phyloP scores from a whole-genome alignment of 2,113 vertebrate genomes.

The Polypterus bichir region DNA sequence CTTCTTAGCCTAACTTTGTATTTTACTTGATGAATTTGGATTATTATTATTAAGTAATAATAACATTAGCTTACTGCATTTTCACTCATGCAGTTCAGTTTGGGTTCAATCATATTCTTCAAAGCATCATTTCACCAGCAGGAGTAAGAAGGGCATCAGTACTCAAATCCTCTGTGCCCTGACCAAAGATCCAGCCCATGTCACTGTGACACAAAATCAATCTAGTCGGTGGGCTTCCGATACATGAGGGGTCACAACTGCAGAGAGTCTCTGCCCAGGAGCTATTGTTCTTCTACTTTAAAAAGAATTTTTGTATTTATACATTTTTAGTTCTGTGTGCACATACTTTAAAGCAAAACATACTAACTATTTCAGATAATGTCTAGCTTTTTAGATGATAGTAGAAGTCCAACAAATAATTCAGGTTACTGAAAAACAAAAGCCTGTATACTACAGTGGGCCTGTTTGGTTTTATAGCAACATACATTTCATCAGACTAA shows the following conservation, averaged over 20 bases:
- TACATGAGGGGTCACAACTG: conserved; percentile 15
- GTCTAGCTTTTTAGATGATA: too few relatives aligned
- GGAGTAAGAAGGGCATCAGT: not conserved
- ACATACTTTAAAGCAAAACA: too few relatives aligned
- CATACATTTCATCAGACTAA: too few relatives aligned
- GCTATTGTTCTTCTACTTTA: conserved; percentile 42
- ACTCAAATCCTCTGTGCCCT: not conserved
- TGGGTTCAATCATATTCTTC: conserved; percentile 1
- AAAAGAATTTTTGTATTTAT: too few relatives aligned
- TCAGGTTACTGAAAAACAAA: too few relatives aligned
- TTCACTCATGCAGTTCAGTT: not conserved
- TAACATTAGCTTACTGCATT: conserved; percentile 11
- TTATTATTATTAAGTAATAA: conserved; percentile 12
- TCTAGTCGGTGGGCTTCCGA: conserved; percentile 12
- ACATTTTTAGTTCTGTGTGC: too few relatives aligned
- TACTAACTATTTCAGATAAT: too few relatives aligned
- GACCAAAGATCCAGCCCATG: conserved; percentile 3
- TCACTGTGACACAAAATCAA: conserved; percentile 8
- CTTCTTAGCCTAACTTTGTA: too few relatives aligned
- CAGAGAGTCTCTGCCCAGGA: conserved; percentile 45
- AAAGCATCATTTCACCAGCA: not conserved
- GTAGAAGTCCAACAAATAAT: too few relatives aligned
- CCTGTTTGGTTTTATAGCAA: too few relatives aligned
- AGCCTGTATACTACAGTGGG: too few relatives aligned
- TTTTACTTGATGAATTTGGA: too few relatives aligned